Conservation (phyloP, 2,113 vertebrate genomes). For the Sprattus sprattus region DNA sequence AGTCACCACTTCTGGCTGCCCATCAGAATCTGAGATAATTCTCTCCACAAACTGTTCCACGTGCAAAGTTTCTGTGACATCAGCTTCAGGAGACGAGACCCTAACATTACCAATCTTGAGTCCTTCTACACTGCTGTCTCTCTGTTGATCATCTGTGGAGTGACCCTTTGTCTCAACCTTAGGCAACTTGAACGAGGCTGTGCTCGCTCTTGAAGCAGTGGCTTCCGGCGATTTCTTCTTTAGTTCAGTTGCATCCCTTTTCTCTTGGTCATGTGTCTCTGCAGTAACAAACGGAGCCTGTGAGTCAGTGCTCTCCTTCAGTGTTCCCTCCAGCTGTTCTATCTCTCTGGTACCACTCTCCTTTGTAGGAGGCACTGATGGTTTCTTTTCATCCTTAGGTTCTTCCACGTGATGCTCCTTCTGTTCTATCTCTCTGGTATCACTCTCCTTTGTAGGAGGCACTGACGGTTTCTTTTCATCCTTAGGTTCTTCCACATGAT, state of each 20-base stretch:
- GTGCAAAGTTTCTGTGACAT: neutral
- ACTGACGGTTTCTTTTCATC: neutral
- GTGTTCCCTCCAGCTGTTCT: conserved; percentile 16
- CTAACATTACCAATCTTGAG: neutral
- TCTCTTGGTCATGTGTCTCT: neutral
- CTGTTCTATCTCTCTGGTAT: conserved; percentile 20
- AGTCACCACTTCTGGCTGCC: neutral
- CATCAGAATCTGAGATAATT: neutral
- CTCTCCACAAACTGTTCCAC: neutral
- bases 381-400: conserved; percentile 11
- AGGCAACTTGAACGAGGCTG: neutral
- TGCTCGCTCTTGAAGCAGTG: neutral
- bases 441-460: conserved; percentile 14
- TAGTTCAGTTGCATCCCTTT: neutral
- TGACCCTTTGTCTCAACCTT: neutral
- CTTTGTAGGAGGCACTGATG: neutral
- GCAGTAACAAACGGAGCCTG: neutral
- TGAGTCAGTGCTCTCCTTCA: neutral
- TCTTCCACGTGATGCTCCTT: conserved; percentile 47
- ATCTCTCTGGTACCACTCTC: neutral
- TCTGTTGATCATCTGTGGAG: neutral
- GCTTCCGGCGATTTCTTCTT: neutral
- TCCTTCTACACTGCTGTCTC: neutral
- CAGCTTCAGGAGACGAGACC: neutral
- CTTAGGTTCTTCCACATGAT: conserved; percentile 20